A percentile compares a stretch with the other conserved stretches of the same genome.
These are phyloP conservation scores for Balaenoptera acutorostrata DNA, from an alignment of 2,113 vertebrate genomes.

Conservation along the genomic window DNA sequence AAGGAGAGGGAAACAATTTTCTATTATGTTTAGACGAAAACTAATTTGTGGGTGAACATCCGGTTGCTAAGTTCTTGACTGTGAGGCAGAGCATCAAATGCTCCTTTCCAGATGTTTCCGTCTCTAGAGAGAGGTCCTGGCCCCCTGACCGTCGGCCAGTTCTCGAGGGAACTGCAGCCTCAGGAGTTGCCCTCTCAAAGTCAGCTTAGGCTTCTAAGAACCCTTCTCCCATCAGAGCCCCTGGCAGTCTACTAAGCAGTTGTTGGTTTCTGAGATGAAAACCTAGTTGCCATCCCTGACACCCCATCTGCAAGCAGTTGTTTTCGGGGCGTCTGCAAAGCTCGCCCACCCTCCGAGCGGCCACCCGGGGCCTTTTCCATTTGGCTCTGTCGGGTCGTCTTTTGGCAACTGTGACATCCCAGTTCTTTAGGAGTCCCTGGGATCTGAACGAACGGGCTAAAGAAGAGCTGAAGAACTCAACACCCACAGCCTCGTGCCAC, in stretches of 20 bases:
- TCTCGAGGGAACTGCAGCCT: not conserved
- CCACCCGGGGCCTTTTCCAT: not conserved
- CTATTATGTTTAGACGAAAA: not conserved
- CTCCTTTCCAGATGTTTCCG: not conserved
- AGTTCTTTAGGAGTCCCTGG: not conserved
- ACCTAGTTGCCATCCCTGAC: not conserved
- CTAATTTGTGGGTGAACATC: not conserved
- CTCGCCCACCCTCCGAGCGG: not conserved
- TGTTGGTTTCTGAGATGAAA: not conserved
- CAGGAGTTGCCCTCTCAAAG: not conserved
- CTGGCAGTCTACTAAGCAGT: too few relatives aligned
- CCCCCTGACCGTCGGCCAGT: not conserved
- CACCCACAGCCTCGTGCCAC: not conserved
- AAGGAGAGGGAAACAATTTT: not conserved
- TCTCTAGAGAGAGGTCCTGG: not conserved
- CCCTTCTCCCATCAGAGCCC: not conserved
- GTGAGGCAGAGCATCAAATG: not conserved
- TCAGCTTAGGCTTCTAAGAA: not conserved
- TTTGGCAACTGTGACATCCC: not conserved
- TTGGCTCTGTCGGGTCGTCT: not conserved
- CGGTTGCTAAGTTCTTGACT: not conserved
- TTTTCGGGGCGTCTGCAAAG: not conserved
- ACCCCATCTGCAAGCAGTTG: not conserved
- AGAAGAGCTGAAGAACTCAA: not conserved
- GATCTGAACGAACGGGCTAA: not conserved